These are phyloP conservation scores for Notodonta ziczac DNA, from an alignment of 2,888 invertebrate genomes.

Conservation along the genomic window DNA sequence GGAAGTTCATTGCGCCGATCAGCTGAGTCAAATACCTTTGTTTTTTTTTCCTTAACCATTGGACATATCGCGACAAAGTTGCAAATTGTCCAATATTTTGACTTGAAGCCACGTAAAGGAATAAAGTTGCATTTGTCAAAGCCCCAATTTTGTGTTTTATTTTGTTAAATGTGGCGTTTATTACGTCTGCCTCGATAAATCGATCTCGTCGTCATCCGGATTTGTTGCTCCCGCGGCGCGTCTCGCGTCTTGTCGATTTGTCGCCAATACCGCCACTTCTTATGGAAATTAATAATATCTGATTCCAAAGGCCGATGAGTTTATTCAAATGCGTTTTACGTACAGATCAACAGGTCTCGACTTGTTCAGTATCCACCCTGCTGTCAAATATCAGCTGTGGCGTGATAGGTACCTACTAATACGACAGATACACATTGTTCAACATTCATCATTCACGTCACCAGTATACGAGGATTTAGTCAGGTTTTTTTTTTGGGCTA, in stretches of 20 bases:
- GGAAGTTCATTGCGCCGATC: constrained; percentile 75
- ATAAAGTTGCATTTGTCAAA: constrained; percentile 39
- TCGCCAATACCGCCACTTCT: constrained; percentile 50
- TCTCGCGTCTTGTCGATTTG: constrained; percentile 47
- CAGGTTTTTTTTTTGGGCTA: constrained; percentile 53
- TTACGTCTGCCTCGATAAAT: constrained; percentile 40
- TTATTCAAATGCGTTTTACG: constrained; percentile 47
- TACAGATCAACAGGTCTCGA: constrained; percentile 50
- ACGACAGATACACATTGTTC: constrained; percentile 68
- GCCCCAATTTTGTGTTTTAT: constrained; percentile 26
- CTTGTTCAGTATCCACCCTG: constrained; percentile 64
- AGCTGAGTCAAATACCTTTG: constrained; percentile 71
- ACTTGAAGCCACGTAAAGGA: constrained; percentile 50
- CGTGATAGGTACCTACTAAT: constrained; percentile 58
- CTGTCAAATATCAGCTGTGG: constrained; percentile 62
- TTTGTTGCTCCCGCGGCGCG: constrained; percentile 44
- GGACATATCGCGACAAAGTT: constrained; percentile 63
- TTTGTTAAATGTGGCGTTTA: constrained; percentile 32
- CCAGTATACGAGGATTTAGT: constrained; percentile 57
- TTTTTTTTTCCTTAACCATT: constrained; percentile 50
- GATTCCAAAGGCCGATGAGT: constrained; percentile 38
- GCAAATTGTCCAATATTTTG: constrained; percentile 58
- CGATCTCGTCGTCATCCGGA: constrained; percentile 37
- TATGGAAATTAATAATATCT: constrained; percentile 27
- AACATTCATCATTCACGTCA: constrained; percentile 76